Conservation (phyloP, 2,797 vertebrate genomes). For the Lindbergichthys nudifrons region DNA sequence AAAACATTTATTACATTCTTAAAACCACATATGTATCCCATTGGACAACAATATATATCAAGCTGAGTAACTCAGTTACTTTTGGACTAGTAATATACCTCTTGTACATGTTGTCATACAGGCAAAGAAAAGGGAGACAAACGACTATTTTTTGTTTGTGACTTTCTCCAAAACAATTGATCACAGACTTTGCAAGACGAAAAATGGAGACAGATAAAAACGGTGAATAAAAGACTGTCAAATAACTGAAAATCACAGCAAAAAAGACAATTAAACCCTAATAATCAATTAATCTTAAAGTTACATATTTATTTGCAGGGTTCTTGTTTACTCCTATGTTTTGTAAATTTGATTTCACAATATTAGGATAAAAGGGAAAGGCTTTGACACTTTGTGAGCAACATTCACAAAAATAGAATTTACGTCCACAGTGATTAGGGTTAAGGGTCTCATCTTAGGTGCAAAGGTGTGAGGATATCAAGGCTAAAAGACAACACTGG, state of each 20-base stretch:
- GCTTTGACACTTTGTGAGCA: slow-evolving; percentile 86
- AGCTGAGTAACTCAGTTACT: slow-evolving; percentile 79
- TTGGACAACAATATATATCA: slow-evolving; percentile 83
- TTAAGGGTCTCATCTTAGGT: slow-evolving; percentile 85
- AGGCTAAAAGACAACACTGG: slow-evolving; percentile 81
- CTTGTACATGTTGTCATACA: slow-evolving; percentile 80
- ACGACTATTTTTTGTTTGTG: slow-evolving; percentile 65
- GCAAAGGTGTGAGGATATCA: slow-evolving; percentile 81
- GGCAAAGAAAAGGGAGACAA: slow-evolving; percentile 71
- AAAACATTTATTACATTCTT: slow-evolving; percentile 88
- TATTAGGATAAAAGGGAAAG: slow-evolving; percentile 79
- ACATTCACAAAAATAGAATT: slow-evolving; percentile 91
- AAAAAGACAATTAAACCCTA: slow-evolving; percentile 76
- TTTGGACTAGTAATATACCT: slow-evolving; percentile 82
- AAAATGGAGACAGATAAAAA: slow-evolving; percentile 76
- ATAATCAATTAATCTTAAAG: slow-evolving; percentile 72
- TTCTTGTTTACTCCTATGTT: slow-evolving; percentile 66
- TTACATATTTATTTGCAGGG: slow-evolving; percentile 51
- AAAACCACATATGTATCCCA: slow-evolving; percentile 85
- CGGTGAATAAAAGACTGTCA: slow-evolving; percentile 73
- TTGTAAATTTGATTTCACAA: slow-evolving; percentile 77
- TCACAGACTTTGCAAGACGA: slow-evolving; percentile 89
- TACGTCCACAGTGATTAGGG: slow-evolving; percentile 90
- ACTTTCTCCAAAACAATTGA: slow-evolving; percentile 88
- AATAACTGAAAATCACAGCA: slow-evolving; percentile 81